Percentiles rank a stretch among this genome's conserved stretches.
phyloP scores from a whole-genome alignment of 2,113 vertebrate species.

The Alligator mississippiensis region DNA sequence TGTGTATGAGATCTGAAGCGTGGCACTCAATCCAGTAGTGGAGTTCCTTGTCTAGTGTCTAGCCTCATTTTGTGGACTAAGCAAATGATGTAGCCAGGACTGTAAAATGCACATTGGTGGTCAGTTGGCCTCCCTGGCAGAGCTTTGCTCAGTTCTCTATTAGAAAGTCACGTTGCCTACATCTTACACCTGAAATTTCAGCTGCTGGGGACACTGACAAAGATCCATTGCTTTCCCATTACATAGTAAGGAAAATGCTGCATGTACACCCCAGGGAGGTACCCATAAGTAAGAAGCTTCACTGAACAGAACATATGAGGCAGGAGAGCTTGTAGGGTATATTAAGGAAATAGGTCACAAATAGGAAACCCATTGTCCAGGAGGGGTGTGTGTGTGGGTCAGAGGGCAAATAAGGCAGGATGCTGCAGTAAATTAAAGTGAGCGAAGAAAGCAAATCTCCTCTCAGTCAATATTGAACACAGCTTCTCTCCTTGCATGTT shows the following conservation, averaged over 20 bases:
- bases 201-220: rapidly evolving
- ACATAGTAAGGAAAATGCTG: neutral
- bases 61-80: neutral
- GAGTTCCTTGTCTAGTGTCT: neutral
- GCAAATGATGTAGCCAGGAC: neutral
- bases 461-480: neutral
- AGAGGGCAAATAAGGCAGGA: neutral
- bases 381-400: neutral
- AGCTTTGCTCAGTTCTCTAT: neutral
- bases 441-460: slow-evolving; percentile 11
- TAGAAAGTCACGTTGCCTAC: neutral
- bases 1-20: neutral
- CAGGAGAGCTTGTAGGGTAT: neutral
- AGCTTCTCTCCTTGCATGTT: slow-evolving; percentile 28
- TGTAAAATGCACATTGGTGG: neutral
- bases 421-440: neutral
- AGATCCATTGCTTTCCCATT: too few species aligned
- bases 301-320: neutral
- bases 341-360: neutral
- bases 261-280: neutral
- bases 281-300: neutral
- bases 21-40: slow-evolving; percentile 41
- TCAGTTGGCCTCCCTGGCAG: neutral
- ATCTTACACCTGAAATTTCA: neutral
- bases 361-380: neutral